Evolutionary conservation across 2,113 vertebrate species (phyloP), one percentile per base, ranked within the genome.

Genomic region (Vidua chalybeata): DNA sequence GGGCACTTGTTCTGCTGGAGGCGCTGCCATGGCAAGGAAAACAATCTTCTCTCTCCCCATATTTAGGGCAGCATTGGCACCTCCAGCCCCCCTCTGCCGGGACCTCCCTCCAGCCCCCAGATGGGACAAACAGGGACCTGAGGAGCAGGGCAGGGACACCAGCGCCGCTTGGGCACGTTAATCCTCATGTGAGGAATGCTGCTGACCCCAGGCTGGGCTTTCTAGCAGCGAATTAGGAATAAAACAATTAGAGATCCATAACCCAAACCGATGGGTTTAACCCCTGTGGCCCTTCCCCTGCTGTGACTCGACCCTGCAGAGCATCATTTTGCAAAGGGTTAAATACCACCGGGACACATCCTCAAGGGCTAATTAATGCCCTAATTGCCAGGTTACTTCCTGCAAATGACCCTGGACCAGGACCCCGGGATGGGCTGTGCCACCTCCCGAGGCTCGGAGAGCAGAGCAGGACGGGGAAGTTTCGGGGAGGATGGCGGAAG

Each of bases 361-460:
- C 37, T 54, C 41, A 5, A 58, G 73, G 17, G n/a, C 11, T 74
- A 77, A 81, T 89, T 89, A 74, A 26, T 3, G 20, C 31, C 45
- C 54, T 73, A 73, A 91, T 80, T 84, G 41, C 27, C 46, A 19
- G 24, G 48, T 31, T 31, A 24, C 10, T 52, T 46, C 39, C 30
- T 3, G 0, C 16, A n/a, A 55, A 43, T 9, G 23, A 6, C 15
- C 3, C 31, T 3, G 52, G 71, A 24, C 23, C 26, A 6, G 58
- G 43, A 59, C 9, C 48, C 45, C 0, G 0, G 16, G 22, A 10
- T 10, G 45, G 45, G 26, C 31, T 54, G 56, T 62, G 83, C 19
- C 31, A 1, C 46, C 69, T 22, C 10, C 0, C 1, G 4, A 77
- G 74, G 41, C 77, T 69, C 1, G 0, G 46, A 17, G n/a, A n/a